Conservation (phyloP, 2,113 vertebrate genomes). For the Hassar affinis region DNA sequence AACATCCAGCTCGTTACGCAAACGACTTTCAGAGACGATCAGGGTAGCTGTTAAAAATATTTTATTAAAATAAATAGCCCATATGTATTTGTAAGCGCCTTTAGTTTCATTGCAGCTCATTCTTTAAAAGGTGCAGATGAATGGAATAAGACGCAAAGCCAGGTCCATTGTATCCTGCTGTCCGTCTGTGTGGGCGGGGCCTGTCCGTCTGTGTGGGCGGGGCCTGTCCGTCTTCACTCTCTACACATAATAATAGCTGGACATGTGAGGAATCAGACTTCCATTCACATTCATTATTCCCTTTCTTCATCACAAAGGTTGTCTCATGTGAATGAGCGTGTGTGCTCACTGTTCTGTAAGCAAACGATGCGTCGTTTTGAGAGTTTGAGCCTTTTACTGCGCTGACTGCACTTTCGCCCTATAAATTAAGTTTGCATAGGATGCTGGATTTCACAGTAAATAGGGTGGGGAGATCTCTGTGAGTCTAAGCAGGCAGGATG, state of each 20-base stretch:
- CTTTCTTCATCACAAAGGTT: not conserved
- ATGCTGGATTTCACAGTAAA: not conserved
- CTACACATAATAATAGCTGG: not conserved
- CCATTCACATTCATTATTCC: not conserved
- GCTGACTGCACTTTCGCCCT: not conserved
- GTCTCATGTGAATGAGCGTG: not conserved
- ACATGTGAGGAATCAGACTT: not conserved
- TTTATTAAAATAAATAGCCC: no score
- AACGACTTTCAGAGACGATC: not conserved
- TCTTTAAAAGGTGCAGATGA: not conserved
- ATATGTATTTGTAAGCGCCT: not conserved
- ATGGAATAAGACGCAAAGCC: slow-evolving; percentile 20
- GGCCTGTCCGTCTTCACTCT: not conserved
- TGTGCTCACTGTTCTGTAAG: not conserved
- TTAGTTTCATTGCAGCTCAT: not conserved
- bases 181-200: slow-evolving; percentile 13
- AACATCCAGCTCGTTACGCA: not conserved
- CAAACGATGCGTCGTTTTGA: not conserved
- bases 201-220: not conserved
- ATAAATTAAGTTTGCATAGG: not conserved
- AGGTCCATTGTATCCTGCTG: slow-evolving; percentile 17
- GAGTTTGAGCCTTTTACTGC: not conserved
- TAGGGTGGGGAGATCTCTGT: not conserved
- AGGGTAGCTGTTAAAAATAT: not conserved
- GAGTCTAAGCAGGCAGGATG: slow-evolving; percentile 1